Base-by-base conservation (phyloP, 2,888 invertebrate species). In the Eretmocerus hayati region DNA sequence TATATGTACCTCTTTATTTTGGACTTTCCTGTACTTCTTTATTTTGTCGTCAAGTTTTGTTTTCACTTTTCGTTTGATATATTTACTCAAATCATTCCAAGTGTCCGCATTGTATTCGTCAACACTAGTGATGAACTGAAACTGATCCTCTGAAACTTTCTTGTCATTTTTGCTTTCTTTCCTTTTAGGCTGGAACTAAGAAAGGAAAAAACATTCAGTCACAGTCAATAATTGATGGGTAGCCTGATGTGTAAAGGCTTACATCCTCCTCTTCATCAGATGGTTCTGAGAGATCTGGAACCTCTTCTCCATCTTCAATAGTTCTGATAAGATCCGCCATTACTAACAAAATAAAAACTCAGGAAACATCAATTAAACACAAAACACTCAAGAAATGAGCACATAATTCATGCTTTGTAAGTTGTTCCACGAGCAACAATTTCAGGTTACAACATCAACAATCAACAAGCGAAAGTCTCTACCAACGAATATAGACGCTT, bases 11-110 rank as follows among this genome's bases (percentile, higher is more conserved):
- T 77, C 64, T 42, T 75, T 66, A 56, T 76, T 69, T 9, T 31
- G 44, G 4, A 23, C 15, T 41, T 53, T 55, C 23, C 60, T 59
- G 19, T 65, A 79, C 79, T 77, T 79, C 33, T 80, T 78, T 57
- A 92, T 91, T 74, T 87, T 90, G 55, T 92, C 90, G 69, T 92
- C 90, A 2, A 89, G 78, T 60, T 88, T 87, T 15, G 82, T 81
- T 60, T 86, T 84, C 0, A 83, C 85, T 73, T 88, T 88, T 30
- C 88, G 78, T 63, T 85, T 84, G 0, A 89, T 79, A 69, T 87
- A 88, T 62, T 87, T 87, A 61, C 81, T 81, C 20, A 89, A 65
- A 71, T 88, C 84, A 66, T 86, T 82, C 87, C 88, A 87, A 4
- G 85, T 81, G 63, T 89, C 87, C 73, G 83, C 69, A 66, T 89